Conservation (phyloP, 1,140 invertebrate genomes). For the Eriocheir sinensis region DNA sequence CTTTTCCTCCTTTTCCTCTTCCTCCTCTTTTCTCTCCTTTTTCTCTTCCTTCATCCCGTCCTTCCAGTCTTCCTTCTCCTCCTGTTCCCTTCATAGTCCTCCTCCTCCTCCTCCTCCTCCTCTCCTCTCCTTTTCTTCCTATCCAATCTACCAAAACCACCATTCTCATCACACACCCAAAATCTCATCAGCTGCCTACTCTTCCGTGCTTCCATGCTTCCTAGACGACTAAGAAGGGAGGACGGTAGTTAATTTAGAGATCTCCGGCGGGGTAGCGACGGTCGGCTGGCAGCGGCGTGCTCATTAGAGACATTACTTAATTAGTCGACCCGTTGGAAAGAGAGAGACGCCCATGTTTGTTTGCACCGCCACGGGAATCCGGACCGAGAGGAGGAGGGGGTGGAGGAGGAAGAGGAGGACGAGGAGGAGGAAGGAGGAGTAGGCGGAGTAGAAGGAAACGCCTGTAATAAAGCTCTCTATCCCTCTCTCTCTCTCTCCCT, state of each 20-base stretch:
- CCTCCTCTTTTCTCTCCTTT: not conserved
- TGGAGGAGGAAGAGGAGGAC: no score
- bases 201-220: no score
- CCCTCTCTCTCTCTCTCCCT: slow-evolving; percentile 5
- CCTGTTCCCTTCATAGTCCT: not conserved
- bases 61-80: not conserved
- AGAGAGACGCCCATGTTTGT: not conserved
- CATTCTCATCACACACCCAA: no score
- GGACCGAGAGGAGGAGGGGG: no score
- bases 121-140: no score
- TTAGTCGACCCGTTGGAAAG: not conserved
- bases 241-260: not conserved
- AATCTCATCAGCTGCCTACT: no score
- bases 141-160: no score
- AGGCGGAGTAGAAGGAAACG: not conserved
- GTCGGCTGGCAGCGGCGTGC: not conserved
- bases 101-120: slow-evolving; percentile 18
- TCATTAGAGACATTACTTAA: not conserved
- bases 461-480: not conserved
- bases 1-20: not conserved
- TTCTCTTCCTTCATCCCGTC: not conserved
- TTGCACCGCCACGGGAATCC: not conserved
- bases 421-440: no score
- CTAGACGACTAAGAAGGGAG: no score
- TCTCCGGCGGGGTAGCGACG: not conserved